Conservation (phyloP, 2,797 vertebrate species). For the Sciurus vulgaris region DNA sequence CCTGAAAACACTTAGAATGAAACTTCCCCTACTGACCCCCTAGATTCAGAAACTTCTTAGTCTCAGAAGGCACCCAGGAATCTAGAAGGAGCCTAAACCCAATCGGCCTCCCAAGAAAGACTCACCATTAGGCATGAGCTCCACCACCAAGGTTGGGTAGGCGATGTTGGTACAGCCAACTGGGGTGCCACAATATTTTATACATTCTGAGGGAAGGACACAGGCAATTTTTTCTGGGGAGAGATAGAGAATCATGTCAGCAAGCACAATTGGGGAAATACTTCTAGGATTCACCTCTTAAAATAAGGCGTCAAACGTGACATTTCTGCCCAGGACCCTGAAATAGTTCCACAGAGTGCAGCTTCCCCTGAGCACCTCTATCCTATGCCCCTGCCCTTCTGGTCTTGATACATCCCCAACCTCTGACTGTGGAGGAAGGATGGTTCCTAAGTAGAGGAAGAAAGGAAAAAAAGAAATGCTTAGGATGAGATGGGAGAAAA, state of each 20-base stretch:
- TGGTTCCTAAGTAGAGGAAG: neutral
- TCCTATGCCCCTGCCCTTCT: too few species aligned
- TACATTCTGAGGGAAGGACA: constrained; percentile 90
- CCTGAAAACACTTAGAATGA: neutral
- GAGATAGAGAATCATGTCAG: constrained; percentile 48
- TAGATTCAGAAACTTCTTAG: neutral
- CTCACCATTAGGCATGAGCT: constrained; percentile 96
- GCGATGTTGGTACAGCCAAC: constrained; percentile 97
- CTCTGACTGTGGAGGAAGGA: neutral
- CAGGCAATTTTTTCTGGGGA: constrained; percentile 94
- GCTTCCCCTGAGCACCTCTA: neutral
- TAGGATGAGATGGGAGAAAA: neutral
- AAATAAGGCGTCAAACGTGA: neutral
- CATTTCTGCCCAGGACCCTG: neutral
- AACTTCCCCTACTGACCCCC: neutral
- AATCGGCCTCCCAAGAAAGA: neutral
- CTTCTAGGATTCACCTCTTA: neutral
- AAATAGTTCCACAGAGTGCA: neutral
- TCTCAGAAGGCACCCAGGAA: neutral
- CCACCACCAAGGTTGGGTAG: constrained; percentile 95
- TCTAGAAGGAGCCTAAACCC: neutral
- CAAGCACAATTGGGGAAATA: neutral
- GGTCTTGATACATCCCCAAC: neutral
- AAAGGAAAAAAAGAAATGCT: neutral
- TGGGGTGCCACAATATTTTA: constrained; percentile 87